A percentile compares a stretch with the other conserved stretches of the same genome.
Conservation (phyloP, 2,113 vertebrate species). For the Lepus americanus region DNA sequence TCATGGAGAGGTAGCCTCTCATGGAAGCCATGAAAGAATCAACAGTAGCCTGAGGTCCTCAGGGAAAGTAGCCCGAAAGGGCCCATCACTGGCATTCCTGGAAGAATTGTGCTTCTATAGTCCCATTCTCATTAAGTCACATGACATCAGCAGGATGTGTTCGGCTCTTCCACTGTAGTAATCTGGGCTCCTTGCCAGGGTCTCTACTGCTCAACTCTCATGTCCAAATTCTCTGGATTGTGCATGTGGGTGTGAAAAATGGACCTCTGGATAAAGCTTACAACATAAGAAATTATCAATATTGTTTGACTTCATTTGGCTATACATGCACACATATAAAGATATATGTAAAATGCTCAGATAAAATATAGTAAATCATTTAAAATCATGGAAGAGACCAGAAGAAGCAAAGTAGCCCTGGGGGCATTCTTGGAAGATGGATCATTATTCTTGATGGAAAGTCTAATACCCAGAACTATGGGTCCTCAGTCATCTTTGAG, state of each 20-base stretch:
- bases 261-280: background rate
- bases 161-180: no score
- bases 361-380: background rate
- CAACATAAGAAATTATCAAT: background rate
- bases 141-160: background rate
- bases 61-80: background rate
- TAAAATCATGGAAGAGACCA: background rate
- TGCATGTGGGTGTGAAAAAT: background rate
- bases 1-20: background rate
- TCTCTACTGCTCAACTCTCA: background rate
- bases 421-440: background rate
- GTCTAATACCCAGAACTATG: background rate
- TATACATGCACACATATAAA: no score
- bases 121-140: background rate
- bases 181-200: background rate
- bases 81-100: background rate
- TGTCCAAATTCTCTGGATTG: background rate
- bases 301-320: background rate
- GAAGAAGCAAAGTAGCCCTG: background rate
- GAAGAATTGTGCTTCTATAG: background rate
- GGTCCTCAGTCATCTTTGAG: no score
- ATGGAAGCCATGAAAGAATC: no score
- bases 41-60: no score
- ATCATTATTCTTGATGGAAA: background rate
- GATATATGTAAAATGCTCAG: background rate